Conservation (phyloP, 2,888 invertebrate species). For the Chirona hameri region DNA sequence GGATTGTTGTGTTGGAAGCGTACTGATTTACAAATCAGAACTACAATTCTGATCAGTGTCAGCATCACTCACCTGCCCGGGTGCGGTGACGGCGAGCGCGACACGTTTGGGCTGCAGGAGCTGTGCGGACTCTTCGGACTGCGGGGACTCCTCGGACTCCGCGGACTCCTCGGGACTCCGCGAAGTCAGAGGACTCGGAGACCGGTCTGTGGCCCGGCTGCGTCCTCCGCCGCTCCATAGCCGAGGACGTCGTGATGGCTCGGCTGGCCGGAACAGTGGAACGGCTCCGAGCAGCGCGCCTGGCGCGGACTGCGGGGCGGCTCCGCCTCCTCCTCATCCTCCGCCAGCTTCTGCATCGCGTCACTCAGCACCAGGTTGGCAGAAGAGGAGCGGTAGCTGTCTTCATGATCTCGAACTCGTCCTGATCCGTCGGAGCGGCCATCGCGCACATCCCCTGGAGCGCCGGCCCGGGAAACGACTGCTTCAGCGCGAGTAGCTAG, state of each 20-base stretch:
- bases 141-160: neutral
- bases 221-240: neutral
- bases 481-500: too few species aligned
- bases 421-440: neutral
- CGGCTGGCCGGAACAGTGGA: neutral
- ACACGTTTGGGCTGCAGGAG: constrained; percentile 31
- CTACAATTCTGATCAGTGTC: neutral
- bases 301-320: constrained; percentile 33
- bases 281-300: constrained; percentile 4
- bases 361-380: neutral
- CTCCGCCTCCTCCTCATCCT: too few species aligned
- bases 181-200: neutral
- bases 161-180: constrained; percentile 34
- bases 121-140: constrained; percentile 26
- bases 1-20: too few species aligned
- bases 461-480: too few species aligned
- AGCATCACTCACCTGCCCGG: neutral
- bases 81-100: constrained; percentile 35
- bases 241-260: neutral
- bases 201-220: neutral
- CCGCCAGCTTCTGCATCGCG: neutral
- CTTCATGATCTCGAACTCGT: constrained; percentile 24
- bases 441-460: neutral
- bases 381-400: constrained; percentile 7
- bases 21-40: too few species aligned